Percentiles rank a stretch among this genome's conserved stretches.
Conservation (phyloP, 2,113 vertebrate genomes). For the Prinia subflava region DNA sequence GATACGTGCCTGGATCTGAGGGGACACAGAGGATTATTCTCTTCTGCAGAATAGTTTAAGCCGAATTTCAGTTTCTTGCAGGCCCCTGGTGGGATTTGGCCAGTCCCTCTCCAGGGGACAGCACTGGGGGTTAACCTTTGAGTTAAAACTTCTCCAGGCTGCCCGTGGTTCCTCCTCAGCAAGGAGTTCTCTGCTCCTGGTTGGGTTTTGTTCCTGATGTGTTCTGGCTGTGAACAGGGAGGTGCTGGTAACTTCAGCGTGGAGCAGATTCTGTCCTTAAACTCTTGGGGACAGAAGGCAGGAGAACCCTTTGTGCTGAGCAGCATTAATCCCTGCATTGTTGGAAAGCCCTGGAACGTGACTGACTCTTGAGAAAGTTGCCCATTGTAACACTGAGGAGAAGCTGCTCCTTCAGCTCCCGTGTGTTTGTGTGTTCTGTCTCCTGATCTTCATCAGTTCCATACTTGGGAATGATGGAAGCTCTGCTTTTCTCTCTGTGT, state of each 20-base stretch:
- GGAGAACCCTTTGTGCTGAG: background rate
- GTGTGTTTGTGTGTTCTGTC: background rate
- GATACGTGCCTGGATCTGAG: background rate
- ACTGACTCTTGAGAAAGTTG: background rate
- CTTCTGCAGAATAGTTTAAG: background rate
- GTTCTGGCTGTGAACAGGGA: background rate
- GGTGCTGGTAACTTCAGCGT: background rate
- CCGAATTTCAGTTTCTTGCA: background rate
- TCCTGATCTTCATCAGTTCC: background rate
- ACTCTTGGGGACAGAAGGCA: background rate
- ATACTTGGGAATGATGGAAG: background rate
- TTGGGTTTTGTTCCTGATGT: background rate
- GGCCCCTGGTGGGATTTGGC: background rate
- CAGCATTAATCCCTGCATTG: background rate
- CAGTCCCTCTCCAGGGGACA: background rate
- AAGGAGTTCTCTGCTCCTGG: background rate
- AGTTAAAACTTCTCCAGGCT: background rate
- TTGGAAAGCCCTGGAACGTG: background rate
- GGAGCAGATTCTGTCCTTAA: background rate
- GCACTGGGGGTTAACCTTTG: background rate
- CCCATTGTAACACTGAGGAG: background rate
- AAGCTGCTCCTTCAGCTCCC: background rate
- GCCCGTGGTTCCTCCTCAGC: background rate
- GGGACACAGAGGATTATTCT: background rate
- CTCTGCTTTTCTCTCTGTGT: background rate